Evolutionary conservation across 2,797 vertebrate species (phyloP).

Genomic region (Spinibarbus caldwelli): DNA sequence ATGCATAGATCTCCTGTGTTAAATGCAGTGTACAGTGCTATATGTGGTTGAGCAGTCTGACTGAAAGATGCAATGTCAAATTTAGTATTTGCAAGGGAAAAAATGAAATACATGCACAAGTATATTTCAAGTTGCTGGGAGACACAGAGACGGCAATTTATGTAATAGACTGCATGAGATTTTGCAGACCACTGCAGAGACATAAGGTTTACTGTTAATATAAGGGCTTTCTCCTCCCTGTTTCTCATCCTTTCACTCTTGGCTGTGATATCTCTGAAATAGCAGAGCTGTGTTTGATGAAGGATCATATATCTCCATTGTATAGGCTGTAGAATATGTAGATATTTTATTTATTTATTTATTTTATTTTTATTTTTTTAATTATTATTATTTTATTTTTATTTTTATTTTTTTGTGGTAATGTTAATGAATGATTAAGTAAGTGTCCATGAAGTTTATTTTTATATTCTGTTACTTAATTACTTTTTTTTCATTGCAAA

Average conservation of each 20-base stretch:
- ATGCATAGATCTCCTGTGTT: neutral
- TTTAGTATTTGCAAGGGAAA: neutral
- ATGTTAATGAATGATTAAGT: neutral
- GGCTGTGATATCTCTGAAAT: conserved; percentile 19
- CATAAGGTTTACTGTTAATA: conserved; percentile 26
- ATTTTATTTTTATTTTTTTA: neutral
- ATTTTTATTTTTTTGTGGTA: neutral
- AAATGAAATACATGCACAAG: neutral
- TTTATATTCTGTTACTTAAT: neutral
- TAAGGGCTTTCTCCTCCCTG: neutral
- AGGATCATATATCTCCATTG: neutral
- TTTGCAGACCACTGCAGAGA: conserved; percentile 12
- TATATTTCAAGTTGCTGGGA: conserved; percentile 21
- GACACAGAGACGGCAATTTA: conserved; percentile 4
- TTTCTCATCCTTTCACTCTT: neutral
- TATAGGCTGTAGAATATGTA: neutral
- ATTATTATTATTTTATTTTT: no score
- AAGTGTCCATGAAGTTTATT: neutral
- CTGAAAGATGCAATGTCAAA: neutral
- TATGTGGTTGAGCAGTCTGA: neutral
- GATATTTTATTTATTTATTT: no score
- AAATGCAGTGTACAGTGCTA: neutral
- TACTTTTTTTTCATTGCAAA: neutral
- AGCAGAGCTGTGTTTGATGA: neutral
- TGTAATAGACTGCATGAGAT: neutral